Conservation (phyloP, 2,888 invertebrate species). For the Buathra laborator region DNA sequence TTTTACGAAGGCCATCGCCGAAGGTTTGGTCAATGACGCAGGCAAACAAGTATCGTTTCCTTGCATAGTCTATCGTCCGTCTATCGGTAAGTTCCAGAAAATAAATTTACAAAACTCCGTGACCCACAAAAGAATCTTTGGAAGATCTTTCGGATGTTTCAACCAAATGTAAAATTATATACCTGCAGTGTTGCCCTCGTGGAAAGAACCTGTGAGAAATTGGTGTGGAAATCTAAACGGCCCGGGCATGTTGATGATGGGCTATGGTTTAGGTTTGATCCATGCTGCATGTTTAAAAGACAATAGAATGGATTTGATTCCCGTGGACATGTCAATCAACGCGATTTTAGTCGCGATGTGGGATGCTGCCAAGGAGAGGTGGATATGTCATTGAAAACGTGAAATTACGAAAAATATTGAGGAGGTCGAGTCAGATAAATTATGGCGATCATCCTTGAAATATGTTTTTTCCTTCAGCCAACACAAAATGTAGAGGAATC, state of each 20-base stretch:
- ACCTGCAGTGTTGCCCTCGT: constrained; percentile 72
- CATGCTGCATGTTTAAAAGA: constrained; percentile 66
- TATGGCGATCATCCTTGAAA: too few species aligned
- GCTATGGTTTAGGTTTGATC: constrained; percentile 69
- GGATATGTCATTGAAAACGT: constrained; percentile 13
- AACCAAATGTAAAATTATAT: background rate
- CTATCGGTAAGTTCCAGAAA: constrained; percentile 69
- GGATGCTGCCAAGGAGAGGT: constrained; percentile 75
- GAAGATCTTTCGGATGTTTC: too few species aligned
- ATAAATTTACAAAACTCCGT: background rate
- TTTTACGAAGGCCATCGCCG: constrained; percentile 76
- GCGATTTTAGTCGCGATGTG: constrained; percentile 74
- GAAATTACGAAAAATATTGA: too few species aligned
- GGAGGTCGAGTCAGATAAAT: too few species aligned
- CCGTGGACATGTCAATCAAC: constrained; percentile 77
- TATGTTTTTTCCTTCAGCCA: too few species aligned
- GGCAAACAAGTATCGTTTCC: constrained; percentile 56
- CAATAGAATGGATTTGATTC: constrained; percentile 72
- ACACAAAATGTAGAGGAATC: too few species aligned
- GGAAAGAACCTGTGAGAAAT: constrained; percentile 73
- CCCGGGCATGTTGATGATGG: constrained; percentile 58
- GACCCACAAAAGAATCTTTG: too few species aligned
- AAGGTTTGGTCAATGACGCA: constrained; percentile 73
- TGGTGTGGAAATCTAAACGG: constrained; percentile 73
- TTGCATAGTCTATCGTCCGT: constrained; percentile 72